These are phyloP conservation scores for Beaufortia kweichowensis DNA, from an alignment of 2,113 vertebrate species.

Conservation along the genomic window DNA sequence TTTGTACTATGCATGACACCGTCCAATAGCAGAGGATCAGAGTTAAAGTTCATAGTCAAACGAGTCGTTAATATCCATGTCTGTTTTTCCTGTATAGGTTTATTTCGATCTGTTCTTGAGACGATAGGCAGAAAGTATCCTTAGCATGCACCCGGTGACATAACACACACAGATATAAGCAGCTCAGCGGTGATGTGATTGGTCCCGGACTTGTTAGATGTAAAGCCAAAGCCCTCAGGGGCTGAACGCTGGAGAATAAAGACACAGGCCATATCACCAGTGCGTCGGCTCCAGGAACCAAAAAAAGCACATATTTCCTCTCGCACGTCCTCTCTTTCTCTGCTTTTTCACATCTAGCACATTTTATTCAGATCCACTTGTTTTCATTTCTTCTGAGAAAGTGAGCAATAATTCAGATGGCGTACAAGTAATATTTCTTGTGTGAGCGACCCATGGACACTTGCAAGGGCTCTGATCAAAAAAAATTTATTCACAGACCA, in stretches of 20 bases:
- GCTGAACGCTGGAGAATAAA: conserved; percentile 23
- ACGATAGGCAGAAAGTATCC: conserved; percentile 31
- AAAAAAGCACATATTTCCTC: conserved; percentile 30
- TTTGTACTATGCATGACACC: background rate
- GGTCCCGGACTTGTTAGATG: conserved; percentile 47
- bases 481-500: conserved; percentile 16
- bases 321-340: background rate
- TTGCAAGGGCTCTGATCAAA: conserved; percentile 21
- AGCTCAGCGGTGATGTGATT: conserved; percentile 30
- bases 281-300: conserved; percentile 1
- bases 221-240: conserved; percentile 45
- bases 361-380: conserved; percentile 24
- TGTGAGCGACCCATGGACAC: conserved; percentile 29
- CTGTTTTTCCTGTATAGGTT: conserved; percentile 28
- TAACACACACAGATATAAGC: conserved; percentile 22
- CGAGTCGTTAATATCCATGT: background rate
- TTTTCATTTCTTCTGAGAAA: conserved; percentile 24
- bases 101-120: conserved; percentile 28
- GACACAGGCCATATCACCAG: conserved; percentile 33
- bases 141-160: conserved; percentile 40
- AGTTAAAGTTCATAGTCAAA: conserved; percentile 13
- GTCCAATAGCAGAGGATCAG: background rate
- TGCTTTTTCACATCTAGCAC: conserved; percentile 15
- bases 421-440: conserved; percentile 23
- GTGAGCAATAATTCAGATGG: conserved; percentile 10